These are phyloP conservation scores for Neopelma chrysocephalum DNA, from an alignment of 2,797 vertebrate genomes.

Conservation along the genomic window DNA sequence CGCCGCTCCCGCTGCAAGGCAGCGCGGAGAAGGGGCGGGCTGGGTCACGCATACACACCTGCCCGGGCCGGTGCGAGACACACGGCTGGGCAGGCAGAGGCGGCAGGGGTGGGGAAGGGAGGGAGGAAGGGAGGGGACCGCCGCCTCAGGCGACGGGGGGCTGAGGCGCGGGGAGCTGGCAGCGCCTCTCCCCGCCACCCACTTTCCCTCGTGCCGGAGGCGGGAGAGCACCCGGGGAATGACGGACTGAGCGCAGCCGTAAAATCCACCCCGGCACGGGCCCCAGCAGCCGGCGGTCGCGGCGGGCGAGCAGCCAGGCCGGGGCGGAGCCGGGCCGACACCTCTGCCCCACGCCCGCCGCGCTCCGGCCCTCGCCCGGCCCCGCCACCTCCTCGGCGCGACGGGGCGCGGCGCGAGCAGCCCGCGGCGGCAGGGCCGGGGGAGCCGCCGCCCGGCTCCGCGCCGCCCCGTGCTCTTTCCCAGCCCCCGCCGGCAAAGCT, in stretches of 20 bases:
- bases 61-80: background rate
- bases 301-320: background rate
- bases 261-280: background rate
- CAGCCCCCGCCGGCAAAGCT: background rate
- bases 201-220: background rate
- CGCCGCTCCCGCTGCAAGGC: background rate
- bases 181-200: background rate
- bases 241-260: background rate
- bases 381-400: background rate
- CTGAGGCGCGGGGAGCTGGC: background rate
- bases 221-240: background rate
- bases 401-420: background rate
- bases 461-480: constrained; percentile 10
- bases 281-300: background rate
- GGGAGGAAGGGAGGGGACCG: background rate
- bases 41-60: background rate
- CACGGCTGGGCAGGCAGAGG: background rate
- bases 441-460: background rate
- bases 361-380: background rate
- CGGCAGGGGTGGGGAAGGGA: background rate
- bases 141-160: background rate
- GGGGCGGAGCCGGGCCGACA: background rate
- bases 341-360: background rate
- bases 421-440: background rate
- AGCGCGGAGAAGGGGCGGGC: background rate